Evolutionary conservation across 2,113 vertebrate genomes (phyloP).

Genomic region (Zosterops hypoxanthus): DNA sequence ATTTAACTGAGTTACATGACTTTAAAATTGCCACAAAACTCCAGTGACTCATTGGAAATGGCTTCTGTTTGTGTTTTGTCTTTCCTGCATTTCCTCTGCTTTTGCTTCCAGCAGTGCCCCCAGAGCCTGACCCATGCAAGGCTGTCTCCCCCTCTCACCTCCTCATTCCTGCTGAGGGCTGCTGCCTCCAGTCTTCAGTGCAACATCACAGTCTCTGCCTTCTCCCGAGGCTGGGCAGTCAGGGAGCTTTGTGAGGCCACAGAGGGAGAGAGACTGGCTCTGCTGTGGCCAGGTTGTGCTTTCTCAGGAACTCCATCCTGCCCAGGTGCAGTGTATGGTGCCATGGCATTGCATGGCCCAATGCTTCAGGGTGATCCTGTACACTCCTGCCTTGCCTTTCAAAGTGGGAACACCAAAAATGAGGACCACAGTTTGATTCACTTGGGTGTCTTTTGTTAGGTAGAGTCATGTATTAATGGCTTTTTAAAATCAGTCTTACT

Average conservation of each 20-base stretch:
- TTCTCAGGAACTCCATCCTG: not conserved
- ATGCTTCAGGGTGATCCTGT: not conserved
- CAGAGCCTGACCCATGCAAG: not conserved
- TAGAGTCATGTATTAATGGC: not conserved
- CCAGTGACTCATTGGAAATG: not conserved
- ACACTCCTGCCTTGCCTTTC: not conserved
- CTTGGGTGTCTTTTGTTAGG: not conserved
- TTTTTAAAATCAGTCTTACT: not conserved
- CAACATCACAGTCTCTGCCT: not conserved
- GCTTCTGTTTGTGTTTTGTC: not conserved
- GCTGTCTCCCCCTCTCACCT: not conserved
- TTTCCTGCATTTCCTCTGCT: not conserved
- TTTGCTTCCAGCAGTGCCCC: not conserved
- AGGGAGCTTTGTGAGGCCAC: accelerated
- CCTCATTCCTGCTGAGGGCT: not conserved
- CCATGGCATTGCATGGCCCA: accelerated
- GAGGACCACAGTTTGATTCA: not conserved
- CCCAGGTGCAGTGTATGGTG: not conserved
- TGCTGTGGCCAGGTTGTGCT: not conserved
- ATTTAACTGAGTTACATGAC: not conserved
- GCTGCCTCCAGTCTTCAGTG: not conserved
- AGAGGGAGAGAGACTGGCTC: too few relatives aligned
- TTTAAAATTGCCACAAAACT: not conserved
- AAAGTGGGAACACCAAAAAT: not conserved
- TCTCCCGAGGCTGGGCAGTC: accelerated